These are phyloP conservation scores for Agriopis marginaria DNA, from an alignment of 2,888 invertebrate genomes.

Conservation along the genomic window DNA sequence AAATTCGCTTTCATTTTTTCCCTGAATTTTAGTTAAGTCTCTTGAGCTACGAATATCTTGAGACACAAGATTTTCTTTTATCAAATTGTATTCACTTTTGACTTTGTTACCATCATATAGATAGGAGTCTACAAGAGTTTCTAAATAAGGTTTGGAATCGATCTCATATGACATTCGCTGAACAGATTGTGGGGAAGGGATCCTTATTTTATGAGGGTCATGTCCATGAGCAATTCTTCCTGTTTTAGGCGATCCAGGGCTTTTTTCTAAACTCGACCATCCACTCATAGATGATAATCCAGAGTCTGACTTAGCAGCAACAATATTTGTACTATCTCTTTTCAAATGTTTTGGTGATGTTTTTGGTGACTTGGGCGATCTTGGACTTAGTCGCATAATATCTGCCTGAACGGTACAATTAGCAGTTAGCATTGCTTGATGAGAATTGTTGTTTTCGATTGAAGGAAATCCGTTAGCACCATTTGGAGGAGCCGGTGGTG, in stretches of 20 bases:
- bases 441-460: constrained; percentile 71
- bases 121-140: constrained; percentile 86
- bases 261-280: constrained; percentile 94
- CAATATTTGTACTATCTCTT: constrained; percentile 87
- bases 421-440: constrained; percentile 71
- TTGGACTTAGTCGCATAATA: constrained; percentile 87
- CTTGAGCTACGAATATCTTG: constrained; percentile 66
- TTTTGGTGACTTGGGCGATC: constrained; percentile 91
- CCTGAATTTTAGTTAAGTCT: constrained; percentile 70
- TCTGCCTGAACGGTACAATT: constrained; percentile 67
- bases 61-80: constrained; percentile 60
- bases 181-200: constrained; percentile 73
- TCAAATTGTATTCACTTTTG: constrained; percentile 70
- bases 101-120: constrained; percentile 65
- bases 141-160: constrained; percentile 81
- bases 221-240: constrained; percentile 74
- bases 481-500: constrained; percentile 93
- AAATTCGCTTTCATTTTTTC: constrained; percentile 65
- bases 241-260: constrained; percentile 92
- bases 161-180: constrained; percentile 75
- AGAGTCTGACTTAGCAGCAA: constrained; percentile 93
- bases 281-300: constrained; percentile 95
- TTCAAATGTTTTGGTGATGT: constrained; percentile 90
- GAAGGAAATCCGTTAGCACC: constrained; percentile 81
- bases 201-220: constrained; percentile 76